Conservation (phyloP, 2,113 vertebrate species). For the Theristicus caerulescens region DNA sequence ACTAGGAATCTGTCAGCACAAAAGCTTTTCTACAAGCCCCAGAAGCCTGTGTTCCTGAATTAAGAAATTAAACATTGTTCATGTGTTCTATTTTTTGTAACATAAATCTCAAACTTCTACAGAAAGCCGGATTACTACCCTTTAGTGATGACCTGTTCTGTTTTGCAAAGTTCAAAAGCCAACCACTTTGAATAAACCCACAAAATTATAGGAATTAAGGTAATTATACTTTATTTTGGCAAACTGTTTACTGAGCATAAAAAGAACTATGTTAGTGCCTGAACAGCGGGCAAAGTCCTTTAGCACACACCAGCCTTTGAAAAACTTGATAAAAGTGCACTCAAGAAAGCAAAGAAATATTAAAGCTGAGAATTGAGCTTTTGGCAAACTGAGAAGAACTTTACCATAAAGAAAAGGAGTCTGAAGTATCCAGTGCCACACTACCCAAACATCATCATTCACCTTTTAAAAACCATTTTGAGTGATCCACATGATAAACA, state of each 20-base stretch:
- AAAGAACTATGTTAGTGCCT: background rate
- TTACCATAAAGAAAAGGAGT: background rate
- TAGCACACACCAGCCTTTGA: background rate
- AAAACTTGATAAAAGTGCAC: background rate
- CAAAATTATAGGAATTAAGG: conserved; percentile 55
- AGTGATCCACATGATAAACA: background rate
- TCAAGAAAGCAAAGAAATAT: background rate
- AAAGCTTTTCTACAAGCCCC: background rate
- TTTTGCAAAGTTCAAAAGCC: conserved; percentile 12
- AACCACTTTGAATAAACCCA: background rate
- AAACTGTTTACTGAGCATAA: background rate
- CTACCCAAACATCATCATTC: background rate
- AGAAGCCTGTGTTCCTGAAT: background rate
- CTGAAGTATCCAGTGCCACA: background rate
- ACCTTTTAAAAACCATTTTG: background rate
- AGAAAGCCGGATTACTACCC: background rate
- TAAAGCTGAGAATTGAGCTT: background rate
- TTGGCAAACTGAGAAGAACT: background rate
- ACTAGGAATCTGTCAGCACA: background rate
- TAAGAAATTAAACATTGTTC: background rate
- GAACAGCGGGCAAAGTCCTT: background rate
- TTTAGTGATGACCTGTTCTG: background rate
- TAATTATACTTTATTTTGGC: conserved; percentile 40
- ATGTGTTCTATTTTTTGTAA: background rate
- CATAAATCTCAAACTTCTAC: background rate